phyloP scores from a whole-genome alignment of 2,797 vertebrate genomes.

The Chelidonichthys spinosus region DNA sequence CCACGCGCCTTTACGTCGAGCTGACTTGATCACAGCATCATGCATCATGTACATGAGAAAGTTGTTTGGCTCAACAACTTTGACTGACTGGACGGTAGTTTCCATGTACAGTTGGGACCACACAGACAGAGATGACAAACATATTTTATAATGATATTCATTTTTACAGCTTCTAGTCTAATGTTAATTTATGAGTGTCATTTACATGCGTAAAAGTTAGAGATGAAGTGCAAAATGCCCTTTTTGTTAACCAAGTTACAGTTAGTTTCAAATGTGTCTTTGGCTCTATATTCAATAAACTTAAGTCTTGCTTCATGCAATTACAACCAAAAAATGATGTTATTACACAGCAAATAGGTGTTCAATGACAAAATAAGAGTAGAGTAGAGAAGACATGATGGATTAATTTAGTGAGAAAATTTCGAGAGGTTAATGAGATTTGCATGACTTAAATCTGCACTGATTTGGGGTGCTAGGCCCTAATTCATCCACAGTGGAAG shows the following conservation, averaged over 20 bases:
- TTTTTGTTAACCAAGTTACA: background rate
- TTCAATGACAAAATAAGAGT: background rate
- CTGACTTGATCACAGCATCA: slow-evolving; percentile 87
- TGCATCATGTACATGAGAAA: slow-evolving; percentile 95
- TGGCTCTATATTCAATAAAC: background rate
- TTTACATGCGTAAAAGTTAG: slow-evolving; percentile 39
- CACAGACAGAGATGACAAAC: slow-evolving; percentile 92
- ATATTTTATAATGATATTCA: slow-evolving; percentile 99
- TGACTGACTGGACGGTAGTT: slow-evolving; percentile 87
- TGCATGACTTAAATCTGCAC: background rate
- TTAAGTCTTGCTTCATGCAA: slow-evolving; percentile 27
- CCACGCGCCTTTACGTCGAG: slow-evolving; percentile 59
- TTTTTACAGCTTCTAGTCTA: slow-evolving; percentile 50
- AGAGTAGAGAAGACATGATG: background rate
- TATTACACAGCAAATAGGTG: background rate
- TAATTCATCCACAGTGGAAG: slow-evolving; percentile 2
- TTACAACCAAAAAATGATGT: background rate
- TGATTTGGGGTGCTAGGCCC: background rate
- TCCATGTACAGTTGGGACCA: slow-evolving; percentile 96
- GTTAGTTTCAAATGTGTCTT: slow-evolving; percentile 7
- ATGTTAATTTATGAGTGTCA: background rate
- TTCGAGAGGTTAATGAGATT: slow-evolving; percentile 1
- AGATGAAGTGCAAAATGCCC: background rate
- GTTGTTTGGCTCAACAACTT: slow-evolving; percentile 91
- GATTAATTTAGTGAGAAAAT: background rate